Evolutionary conservation across 2,797 vertebrate genomes (phyloP).

Genomic region (Microcaecilia unicolor): DNA sequence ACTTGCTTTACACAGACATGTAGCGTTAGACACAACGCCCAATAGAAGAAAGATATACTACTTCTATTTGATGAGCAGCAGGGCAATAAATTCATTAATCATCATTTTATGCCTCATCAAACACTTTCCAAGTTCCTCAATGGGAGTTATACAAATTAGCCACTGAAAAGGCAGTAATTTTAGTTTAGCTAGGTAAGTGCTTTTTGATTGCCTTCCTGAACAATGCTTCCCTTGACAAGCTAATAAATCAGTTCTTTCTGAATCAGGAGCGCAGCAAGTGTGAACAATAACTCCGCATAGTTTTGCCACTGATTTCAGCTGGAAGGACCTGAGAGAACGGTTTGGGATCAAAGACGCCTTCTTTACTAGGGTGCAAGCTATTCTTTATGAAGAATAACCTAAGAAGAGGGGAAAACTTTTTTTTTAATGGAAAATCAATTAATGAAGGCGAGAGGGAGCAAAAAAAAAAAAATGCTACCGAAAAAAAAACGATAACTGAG

Average conservation of each 20-base stretch:
- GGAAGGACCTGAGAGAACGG: slow-evolving; percentile 51
- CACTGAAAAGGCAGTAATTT: slow-evolving; percentile 97
- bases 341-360: slow-evolving; percentile 45
- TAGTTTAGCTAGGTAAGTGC: slow-evolving; percentile 98
- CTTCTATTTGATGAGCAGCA: slow-evolving; percentile 87
- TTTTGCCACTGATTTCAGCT: slow-evolving; percentile 59
- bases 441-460: slow-evolving; percentile 35
- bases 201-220: slow-evolving; percentile 98
- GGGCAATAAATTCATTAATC: slow-evolving; percentile 99
- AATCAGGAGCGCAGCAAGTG: slow-evolving; percentile 68
- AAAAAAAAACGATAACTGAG: slow-evolving; percentile 30
- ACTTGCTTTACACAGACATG: slow-evolving; percentile 37
- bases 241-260: slow-evolving; percentile 96
- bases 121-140: slow-evolving; percentile 95
- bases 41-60: slow-evolving; percentile 76
- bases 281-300: slow-evolving; percentile 62
- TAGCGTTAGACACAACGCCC: slow-evolving; percentile 52
- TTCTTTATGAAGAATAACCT: slow-evolving; percentile 59
- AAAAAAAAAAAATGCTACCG: slow-evolving; percentile 8
- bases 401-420: slow-evolving; percentile 56
- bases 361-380: slow-evolving; percentile 59
- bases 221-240: slow-evolving; percentile 97
- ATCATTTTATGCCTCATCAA: slow-evolving; percentile 99
- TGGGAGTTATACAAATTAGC: slow-evolving; percentile 99
- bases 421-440: slow-evolving; percentile 52